Evolutionary conservation across 2,113 vertebrate species (phyloP).

Genomic region (Eretmochelys imbricata): DNA sequence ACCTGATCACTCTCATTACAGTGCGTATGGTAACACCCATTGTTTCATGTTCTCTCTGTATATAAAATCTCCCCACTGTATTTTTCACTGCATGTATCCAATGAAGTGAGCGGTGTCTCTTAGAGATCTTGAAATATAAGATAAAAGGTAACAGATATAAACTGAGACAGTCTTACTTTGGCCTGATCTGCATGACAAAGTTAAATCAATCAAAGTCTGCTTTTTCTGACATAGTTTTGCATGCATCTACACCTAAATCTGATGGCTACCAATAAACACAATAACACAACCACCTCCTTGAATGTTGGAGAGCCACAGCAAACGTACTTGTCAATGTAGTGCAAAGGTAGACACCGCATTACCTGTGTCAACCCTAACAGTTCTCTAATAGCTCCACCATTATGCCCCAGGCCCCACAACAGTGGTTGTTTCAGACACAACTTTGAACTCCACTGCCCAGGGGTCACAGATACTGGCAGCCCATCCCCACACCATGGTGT

Average conservation of each 20-base stretch:
- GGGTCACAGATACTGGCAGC: background rate
- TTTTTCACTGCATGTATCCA: too few relatives aligned
- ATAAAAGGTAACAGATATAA: slow-evolving; percentile 16
- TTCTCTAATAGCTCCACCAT: background rate
- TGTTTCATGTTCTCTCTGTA: too few relatives aligned
- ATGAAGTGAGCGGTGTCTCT: too few relatives aligned
- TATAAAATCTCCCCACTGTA: too few relatives aligned
- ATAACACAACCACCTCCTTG: background rate
- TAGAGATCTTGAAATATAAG: slow-evolving; percentile 65
- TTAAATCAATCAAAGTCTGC: background rate
- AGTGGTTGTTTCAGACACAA: background rate
- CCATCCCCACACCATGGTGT: too few relatives aligned
- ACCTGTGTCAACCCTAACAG: background rate
- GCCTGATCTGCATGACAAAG: background rate
- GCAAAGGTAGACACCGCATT: background rate
- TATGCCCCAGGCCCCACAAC: background rate
- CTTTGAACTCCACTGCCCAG: background rate
- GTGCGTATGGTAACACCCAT: too few relatives aligned
- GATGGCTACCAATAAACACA: background rate
- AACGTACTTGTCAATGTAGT: background rate
- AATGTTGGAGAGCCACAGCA: background rate
- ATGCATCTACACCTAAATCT: background rate
- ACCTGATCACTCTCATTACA: too few relatives aligned
- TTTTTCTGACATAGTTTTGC: background rate
- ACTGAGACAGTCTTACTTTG: background rate